Evolutionary conservation across 2,797 vertebrate species (phyloP), one percentile per base, ranked within the genome.

Genomic region (Coregonus sp.): DNA sequence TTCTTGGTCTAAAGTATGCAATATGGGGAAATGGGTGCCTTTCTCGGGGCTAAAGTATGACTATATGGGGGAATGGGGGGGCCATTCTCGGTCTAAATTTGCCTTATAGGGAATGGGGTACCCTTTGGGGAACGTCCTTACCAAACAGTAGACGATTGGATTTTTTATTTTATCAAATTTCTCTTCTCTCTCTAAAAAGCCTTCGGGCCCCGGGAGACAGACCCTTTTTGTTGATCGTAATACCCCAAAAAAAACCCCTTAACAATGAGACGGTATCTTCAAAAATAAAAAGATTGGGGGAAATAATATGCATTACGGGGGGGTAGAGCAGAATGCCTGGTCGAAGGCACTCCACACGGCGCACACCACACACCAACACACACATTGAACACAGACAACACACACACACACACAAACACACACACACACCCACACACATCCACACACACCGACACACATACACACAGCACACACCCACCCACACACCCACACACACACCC

Each of bases 251-350:
- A 35, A 29, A n/a, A n/a, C n/a, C 75, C 67, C 76, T 20, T 18
- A 70, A 70, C 84, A 85, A 78, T 80, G 83, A 86, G 80, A 83
- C 29, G 31, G 65, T 59, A 76, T 73, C 77, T 81, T 80, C 51
- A 80, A 67, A 84, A 81, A 81, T 31, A 75, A 54, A 12, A 72
- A 77, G 74, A 79, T 33, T 59, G 68, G 68, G 75, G 35, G 67
- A 73, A 83, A 80, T 72, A 82, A 83, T 75, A 75, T 76, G 72
- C 75, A 73, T 79, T 71, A 78, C 79, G 78, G 72, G 20, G 66
- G 80, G 70, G 72, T 31, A 74, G 87, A 87, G 85, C 77, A 1
- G 54, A 18, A 50, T n/a, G n/a, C n/a, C n/a, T n/a, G 20, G 25
- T 51, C 20, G 2, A 69, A 37, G 35, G 4, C 35, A 37, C 5